Conservation (phyloP, 1,140 invertebrate genomes). For the Bombus picipes region DNA sequence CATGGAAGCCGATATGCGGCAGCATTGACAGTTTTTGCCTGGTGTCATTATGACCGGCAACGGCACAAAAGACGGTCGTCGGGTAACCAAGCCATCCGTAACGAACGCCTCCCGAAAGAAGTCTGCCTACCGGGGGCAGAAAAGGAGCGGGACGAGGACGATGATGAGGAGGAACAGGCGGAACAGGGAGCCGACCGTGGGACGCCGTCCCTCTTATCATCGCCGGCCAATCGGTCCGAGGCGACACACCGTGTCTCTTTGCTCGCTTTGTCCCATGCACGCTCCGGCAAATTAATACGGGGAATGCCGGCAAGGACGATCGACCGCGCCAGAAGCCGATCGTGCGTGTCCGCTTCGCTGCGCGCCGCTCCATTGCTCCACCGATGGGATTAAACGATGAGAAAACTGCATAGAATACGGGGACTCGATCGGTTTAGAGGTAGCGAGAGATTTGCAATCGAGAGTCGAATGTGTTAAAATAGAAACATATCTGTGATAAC, state of each 20-base stretch:
- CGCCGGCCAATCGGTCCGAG: constrained; percentile 52
- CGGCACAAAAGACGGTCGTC: constrained; percentile 73
- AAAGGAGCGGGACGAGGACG: constrained; percentile 22
- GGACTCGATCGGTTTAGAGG: not conserved
- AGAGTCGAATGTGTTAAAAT: no score
- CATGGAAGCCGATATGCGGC: constrained; percentile 69
- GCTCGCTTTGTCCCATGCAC: constrained; percentile 61
- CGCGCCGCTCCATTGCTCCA: constrained; percentile 13
- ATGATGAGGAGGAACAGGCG: constrained; percentile 48
- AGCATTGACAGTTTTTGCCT: constrained; percentile 72
- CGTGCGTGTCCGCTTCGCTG: constrained; percentile 61
- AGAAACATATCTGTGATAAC: no score
- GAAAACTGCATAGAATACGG: not conserved
- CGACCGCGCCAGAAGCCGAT: constrained; percentile 62
- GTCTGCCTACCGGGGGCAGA: not conserved
- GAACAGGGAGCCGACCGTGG: constrained; percentile 50
- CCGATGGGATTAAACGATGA: constrained; percentile 9
- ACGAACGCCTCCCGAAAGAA: constrained; percentile 66
- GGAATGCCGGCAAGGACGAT: constrained; percentile 36
- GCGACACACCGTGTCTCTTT: constrained; percentile 55
- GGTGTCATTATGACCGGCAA: constrained; percentile 73
- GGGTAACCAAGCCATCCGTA: constrained; percentile 64
- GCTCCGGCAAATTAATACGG: constrained; percentile 69
- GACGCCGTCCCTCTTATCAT: constrained; percentile 58
- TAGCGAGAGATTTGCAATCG: no score